Evolutionary conservation across 2,113 vertebrate species (phyloP).

Genomic region (Trematocara variabile): DNA sequence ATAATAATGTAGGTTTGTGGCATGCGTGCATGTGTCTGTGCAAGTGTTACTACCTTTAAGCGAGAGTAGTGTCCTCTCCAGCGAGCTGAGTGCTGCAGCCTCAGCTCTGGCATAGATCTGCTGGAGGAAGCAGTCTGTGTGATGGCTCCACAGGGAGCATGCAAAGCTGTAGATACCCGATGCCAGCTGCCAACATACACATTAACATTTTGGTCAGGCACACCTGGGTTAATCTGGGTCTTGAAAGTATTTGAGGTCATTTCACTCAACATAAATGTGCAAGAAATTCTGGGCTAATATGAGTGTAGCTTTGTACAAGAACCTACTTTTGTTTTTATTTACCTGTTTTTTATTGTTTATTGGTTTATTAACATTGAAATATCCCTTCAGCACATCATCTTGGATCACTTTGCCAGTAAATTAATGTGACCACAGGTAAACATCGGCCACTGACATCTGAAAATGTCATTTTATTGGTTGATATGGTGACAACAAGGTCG

Average conservation of each 20-base stretch:
- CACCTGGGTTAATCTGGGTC: background rate
- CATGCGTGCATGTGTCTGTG: background rate
- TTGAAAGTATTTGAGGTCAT: background rate
- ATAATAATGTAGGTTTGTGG: background rate
- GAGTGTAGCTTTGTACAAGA: background rate
- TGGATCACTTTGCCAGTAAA: background rate
- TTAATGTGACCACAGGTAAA: background rate
- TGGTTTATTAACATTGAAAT: background rate
- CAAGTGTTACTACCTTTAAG: constrained; percentile 84
- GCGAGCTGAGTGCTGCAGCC: constrained; percentile 78
- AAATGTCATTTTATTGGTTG: background rate
- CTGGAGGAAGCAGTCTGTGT: constrained; percentile 92
- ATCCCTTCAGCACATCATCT: background rate
- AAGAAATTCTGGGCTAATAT: background rate
- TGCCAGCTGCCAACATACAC: constrained; percentile 82
- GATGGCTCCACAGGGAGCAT: constrained; percentile 95
- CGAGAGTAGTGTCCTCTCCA: constrained; percentile 91
- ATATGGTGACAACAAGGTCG: background rate
- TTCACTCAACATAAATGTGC: background rate
- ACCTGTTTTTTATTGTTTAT: background rate
- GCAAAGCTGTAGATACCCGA: constrained; percentile 94
- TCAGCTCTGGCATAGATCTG: constrained; percentile 82
- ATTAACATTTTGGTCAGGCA: constrained; percentile 27
- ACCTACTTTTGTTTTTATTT: background rate
- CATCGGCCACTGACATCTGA: background rate